These are phyloP conservation scores for Sapayoa aenigma DNA, from an alignment of 2,113 vertebrate species.

Conservation along the genomic window DNA sequence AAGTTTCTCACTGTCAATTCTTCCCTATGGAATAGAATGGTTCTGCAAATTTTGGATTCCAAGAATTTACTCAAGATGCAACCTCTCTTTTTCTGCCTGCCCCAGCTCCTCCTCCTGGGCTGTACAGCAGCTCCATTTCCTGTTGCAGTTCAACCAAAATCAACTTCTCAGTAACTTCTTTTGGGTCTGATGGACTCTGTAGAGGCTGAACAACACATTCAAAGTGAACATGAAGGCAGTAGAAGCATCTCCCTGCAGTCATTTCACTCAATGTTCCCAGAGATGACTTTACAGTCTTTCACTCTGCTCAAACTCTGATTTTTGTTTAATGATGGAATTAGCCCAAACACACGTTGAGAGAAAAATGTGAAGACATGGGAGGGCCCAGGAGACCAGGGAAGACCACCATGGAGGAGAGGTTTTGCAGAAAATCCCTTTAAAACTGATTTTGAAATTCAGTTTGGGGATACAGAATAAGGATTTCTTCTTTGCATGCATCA, in stretches of 20 bases:
- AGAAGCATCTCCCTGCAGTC: neutral
- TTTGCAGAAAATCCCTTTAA: neutral
- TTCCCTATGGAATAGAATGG: neutral
- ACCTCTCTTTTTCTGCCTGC: neutral
- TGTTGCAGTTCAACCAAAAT: neutral
- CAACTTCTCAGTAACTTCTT: neutral
- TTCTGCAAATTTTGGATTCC: neutral
- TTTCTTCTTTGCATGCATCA: neutral
- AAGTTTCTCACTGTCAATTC: neutral
- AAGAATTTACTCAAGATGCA: neutral
- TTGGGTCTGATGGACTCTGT: neutral
- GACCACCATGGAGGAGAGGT: neutral
- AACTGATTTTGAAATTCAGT: neutral
- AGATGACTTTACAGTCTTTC: neutral
- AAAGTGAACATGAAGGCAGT: neutral
- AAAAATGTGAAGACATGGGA: neutral
- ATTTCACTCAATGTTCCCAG: neutral
- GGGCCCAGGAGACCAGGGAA: neutral
- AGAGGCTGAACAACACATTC: neutral
- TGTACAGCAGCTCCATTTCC: neutral
- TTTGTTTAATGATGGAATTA: neutral
- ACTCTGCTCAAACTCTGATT: neutral
- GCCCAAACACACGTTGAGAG: neutral
- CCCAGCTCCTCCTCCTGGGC: neutral
- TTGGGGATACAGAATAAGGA: neutral